Base-by-base conservation (phyloP, 1,140 invertebrate genomes). In the Lordiphosa stackelbergi region DNA sequence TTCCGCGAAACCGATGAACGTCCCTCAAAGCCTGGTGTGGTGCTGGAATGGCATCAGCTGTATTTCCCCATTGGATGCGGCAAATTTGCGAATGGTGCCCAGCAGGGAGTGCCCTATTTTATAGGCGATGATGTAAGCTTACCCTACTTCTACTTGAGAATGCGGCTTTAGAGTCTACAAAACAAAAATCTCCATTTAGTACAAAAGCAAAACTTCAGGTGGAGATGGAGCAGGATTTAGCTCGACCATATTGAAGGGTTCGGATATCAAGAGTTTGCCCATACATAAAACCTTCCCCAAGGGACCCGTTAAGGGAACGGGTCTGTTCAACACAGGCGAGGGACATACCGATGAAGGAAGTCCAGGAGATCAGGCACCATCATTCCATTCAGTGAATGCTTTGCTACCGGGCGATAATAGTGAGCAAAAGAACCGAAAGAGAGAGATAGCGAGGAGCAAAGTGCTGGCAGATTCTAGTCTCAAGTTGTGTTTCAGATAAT, bases 61-160 rank as follows among this genome's bases (percentile, higher is more conserved):
- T 89, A 90, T 55, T 93, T 93, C 69, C 92, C 92, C 11, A 86
- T 89, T 61, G 89, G 90, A 49, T 93, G 92, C 68, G 89, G 89
- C 10, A 88, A 85, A 52, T 85, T 87, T 38, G 87, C 85, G 11
- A 87, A 88, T 41, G 88, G 88, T 12, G 87, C 71, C 46, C 48
- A 69, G 0, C 72, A 75, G 9, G 66, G 85, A 36, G 69, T 86
- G 11, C 81, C 85, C 13, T 73, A 73, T 53, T 77, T 86, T 31
- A 31, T 75, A 9, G 62, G 68, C 19, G 63, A 71, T 35, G 69
- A 78, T 37, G 85, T 86, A 86, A 77, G 77, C 45, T 31, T 37
- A 34, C 0, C 4, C 0, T 19, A 54, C 11, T 9, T 22, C n/a
- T n/a, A n/a, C n/a, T 10, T 10, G 43, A 12, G 11, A 53, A 41